A percentile compares a stretch with the other conserved stretches of the same genome.
Conservation (phyloP, 2,113 vertebrate species). For the Microtus oregoni region DNA sequence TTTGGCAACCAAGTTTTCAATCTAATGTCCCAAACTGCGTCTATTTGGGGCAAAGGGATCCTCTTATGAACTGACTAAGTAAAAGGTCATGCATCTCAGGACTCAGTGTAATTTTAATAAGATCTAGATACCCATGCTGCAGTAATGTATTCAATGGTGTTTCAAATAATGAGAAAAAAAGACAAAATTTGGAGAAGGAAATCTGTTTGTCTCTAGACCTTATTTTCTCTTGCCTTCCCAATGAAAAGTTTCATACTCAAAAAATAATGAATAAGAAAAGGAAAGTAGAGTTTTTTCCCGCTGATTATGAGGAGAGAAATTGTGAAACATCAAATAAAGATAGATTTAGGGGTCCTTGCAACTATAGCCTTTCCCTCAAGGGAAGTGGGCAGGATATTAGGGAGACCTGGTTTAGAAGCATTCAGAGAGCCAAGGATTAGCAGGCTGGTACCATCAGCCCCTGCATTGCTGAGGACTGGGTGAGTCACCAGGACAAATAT, state of each 20-base stretch:
- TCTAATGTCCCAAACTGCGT: neutral
- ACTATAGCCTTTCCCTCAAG: neutral
- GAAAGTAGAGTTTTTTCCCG: neutral
- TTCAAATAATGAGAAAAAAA: neutral
- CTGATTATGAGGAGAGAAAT: neutral
- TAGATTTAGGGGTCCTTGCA: neutral
- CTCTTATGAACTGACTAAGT: constrained; percentile 40
- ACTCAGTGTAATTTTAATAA: neutral
- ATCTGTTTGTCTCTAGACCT: neutral
- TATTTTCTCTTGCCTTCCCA: neutral
- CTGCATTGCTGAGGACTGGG: too few relatives aligned
- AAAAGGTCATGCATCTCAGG: neutral
- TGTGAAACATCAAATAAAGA: neutral
- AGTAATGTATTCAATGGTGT: neutral
- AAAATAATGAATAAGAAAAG: constrained; percentile 3
- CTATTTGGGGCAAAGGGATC: neutral
- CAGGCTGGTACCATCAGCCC: neutral
- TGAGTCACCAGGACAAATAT: neutral
- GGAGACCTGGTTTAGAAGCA: neutral
- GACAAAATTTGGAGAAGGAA: neutral
- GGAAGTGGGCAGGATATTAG: accelerated
- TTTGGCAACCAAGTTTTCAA: neutral
- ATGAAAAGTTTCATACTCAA: neutral
- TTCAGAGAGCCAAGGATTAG: neutral
- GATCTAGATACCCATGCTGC: neutral